These are phyloP conservation scores for Turnix velox DNA, from an alignment of 2,113 vertebrate species.

Conservation along the genomic window DNA sequence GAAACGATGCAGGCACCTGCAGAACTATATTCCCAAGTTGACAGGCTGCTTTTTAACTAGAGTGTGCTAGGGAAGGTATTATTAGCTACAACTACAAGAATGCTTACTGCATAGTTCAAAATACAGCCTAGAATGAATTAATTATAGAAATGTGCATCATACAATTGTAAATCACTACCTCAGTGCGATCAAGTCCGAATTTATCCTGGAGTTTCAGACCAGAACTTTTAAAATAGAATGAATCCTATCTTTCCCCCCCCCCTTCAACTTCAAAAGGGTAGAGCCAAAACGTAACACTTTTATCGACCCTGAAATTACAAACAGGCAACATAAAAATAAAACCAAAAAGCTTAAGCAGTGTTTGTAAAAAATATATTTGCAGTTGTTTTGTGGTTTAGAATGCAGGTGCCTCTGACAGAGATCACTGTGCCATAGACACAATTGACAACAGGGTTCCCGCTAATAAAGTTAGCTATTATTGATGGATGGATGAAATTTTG, in stretches of 20 bases:
- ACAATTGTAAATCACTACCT: neutral
- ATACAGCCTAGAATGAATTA: neutral
- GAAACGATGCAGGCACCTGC: neutral
- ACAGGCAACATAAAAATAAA: neutral
- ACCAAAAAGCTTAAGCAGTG: neutral
- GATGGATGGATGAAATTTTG: neutral
- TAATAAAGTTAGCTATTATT: neutral
- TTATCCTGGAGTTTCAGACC: neutral
- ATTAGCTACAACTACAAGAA: neutral
- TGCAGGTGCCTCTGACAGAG: neutral
- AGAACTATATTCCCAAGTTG: neutral
- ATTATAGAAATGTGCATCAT: neutral
- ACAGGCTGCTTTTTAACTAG: neutral
- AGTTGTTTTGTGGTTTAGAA: neutral
- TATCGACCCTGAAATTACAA: neutral
- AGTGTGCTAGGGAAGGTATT: neutral
- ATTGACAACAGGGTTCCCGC: neutral
- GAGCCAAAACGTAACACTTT: neutral
- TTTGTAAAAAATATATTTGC: conserved; percentile 62
- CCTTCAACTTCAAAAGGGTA: neutral
- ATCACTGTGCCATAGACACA: neutral
- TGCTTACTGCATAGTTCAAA: neutral
- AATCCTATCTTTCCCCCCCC: neutral
- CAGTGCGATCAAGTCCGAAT: neutral
- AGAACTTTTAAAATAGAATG: neutral